phyloP scores from a whole-genome alignment of 2,888 invertebrate species.

The Pseudolycoriella hygida region DNA sequence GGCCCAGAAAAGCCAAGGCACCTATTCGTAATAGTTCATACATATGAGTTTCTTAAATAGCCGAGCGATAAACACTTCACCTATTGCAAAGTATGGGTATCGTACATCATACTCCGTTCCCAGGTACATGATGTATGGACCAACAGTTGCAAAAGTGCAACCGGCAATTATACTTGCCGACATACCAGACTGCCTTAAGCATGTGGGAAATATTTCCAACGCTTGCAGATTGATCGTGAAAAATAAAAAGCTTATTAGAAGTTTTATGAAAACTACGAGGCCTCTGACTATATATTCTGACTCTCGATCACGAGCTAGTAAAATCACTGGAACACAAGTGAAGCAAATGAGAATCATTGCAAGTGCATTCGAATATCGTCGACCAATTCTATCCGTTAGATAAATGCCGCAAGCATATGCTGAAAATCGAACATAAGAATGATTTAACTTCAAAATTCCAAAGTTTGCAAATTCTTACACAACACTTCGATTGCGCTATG shows the following conservation, averaged over 20 bases:
- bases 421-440: neutral
- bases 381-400: neutral
- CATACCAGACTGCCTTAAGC: conserved; percentile 43
- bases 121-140: no score
- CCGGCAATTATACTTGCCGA: conserved; percentile 38
- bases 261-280: conserved; percentile 32
- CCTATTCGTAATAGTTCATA: no score
- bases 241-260: conserved; percentile 35
- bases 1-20: no score
- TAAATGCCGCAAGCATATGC: conserved; percentile 1
- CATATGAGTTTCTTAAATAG: no score
- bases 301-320: conserved; percentile 14
- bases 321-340: no score
- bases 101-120: no score
- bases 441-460: neutral
- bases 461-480: no score
- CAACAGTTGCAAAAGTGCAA: conserved; percentile 19
- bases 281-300: conserved; percentile 22
- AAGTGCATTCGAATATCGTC: neutral
- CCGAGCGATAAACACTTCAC: no score
- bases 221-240: conserved; percentile 40
- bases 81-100: no score
- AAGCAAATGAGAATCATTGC: neutral
- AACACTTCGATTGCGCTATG: conserved; percentile 46
- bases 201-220: conserved; percentile 49